Base-by-base conservation (phyloP, 2,113 vertebrate genomes). In the Pygoscelis adeliae region DNA sequence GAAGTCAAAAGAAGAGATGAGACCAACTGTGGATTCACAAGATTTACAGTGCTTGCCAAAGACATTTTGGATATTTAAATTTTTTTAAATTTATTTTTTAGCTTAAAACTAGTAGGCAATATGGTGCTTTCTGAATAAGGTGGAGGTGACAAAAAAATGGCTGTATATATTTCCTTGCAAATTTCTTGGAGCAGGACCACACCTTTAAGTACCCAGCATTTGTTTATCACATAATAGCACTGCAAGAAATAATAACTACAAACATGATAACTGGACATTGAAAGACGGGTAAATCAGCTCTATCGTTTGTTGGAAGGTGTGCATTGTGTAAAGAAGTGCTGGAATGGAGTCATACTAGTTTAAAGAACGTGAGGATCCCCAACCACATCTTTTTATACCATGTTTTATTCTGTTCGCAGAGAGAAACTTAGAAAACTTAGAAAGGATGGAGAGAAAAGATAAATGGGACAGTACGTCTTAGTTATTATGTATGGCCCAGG, bases 1-100 rank as follows among this genome's bases (percentile, higher is more conserved):
- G 36, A 83, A 87, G 52, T 32, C 81, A 87, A 96, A 97, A 93
- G 86, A 95, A 90, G 94, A 94, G 84, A 89, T 66, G 84, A 89
- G 62, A 92, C 21, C 47, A 89, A 14, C 30, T 69, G 47, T 56
- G 49, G 53, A 72, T 46, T 79, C 66, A 76, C 15, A 87, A 76
- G 90, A 95, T 34, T 87, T 90, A 74, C 12, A 71, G 46, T 30
- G 36, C 55, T 82, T 87, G 70, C 38, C 44, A 69, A 65, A 79
- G 84, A 56, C 27, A 77, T 27, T 85, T 71, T 38, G 2, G 50
- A 27, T 47, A 53, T 82, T 42, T 78, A 62, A 47, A 17, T 44
- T 82, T 19, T 13, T 40, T 18, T 9, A 25, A 34, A 27, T 18
- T 27, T 25, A 40, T 27, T 53, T 83, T 67, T 83, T 70, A 70